Evolutionary conservation across 2,888 invertebrate species (phyloP), one percentile per base, ranked within the genome.

Genomic region (Protophormia terraenovae): DNA sequence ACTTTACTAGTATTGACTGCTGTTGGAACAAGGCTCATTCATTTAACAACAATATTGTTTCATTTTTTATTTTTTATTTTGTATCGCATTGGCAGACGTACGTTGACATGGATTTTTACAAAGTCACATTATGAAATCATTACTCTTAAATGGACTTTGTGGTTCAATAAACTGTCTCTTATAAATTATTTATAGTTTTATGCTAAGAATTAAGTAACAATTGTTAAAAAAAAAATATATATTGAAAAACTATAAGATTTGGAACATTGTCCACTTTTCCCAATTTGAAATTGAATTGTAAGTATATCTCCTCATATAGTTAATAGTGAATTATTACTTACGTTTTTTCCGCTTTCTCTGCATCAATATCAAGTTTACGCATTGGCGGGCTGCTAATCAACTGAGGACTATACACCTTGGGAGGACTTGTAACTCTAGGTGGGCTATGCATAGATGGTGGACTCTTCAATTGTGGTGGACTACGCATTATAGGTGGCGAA

Each of bases 401-500:
- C 3, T 89, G 91, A 8, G 91, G 91, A 64, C 91, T 91, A 84
- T 90, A 91, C 41, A 91, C 89, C 22, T 90, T 88, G 38, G 91
- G 91, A 19, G 91, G 91, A 67, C 90, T 91, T 1, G 90, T 90
- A 7, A 91, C 89, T 58, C 88, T 87, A 6, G 91, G 91, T 45
- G 91, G 91, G 80, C 91, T 91, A 77, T 91, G 90, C 90, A 91
- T 91, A 55, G 89, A 88, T 4, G 89, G 89, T 19, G 90, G 89
- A 84, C 89, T 89, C 73, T 89, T 90, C 22, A 88, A 41, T 3
- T 88, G 87, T 4, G 89, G 90, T 19, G 91, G 90, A n/a, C 90
- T 88, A 62, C 90, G 90, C 80, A 91, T 90, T 88, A 89, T 89
- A 29, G 91, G 91, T 0, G 91, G 91, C 64, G 91, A 90, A 35